Conservation (phyloP, 2,797 vertebrate genomes). For the Tokudaia tokunoshimensis region DNA sequence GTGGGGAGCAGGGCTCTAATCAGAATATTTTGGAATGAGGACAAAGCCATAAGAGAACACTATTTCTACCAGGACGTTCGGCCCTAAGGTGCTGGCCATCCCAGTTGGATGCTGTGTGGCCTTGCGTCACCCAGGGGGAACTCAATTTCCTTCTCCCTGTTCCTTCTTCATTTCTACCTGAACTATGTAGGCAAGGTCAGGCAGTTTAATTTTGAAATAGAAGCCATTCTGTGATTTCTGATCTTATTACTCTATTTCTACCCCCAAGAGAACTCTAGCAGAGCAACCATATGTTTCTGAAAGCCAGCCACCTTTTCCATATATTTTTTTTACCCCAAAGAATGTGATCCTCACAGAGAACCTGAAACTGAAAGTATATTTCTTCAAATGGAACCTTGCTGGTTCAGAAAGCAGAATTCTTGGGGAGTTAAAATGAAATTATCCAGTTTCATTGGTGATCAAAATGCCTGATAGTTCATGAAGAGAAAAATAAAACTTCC, state of each 20-base stretch:
- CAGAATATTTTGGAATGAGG: constrained; percentile 31
- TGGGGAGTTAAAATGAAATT: constrained; percentile 55
- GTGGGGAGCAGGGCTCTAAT: background rate
- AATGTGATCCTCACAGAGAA: constrained; percentile 19
- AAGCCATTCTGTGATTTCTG: constrained; percentile 59
- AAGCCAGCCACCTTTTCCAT: constrained; percentile 68
- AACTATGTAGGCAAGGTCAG: constrained; percentile 73
- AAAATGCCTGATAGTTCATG: constrained; percentile 23
- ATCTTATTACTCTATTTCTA: constrained; percentile 73
- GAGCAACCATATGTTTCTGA: constrained; percentile 56
- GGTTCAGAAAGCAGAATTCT: constrained; percentile 63
- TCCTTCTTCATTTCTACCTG: constrained; percentile 66
- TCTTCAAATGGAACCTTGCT: constrained; percentile 63
- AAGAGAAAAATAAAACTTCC: background rate
- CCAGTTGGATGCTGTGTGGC: background rate
- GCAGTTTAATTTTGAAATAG: constrained; percentile 78
- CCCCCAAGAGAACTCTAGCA: constrained; percentile 39
- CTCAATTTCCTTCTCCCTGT: constrained; percentile 73
- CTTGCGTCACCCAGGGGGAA: constrained; percentile 50
- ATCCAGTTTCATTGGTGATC: constrained; percentile 51
- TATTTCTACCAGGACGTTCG: background rate
- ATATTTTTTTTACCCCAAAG: constrained; percentile 35
- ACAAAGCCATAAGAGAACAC: constrained; percentile 25
- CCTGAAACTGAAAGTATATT: constrained; percentile 58
- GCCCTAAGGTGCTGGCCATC: background rate